Percentiles rank a stretch among this genome's conserved stretches.
Evolutionary conservation across 2,797 vertebrate species (phyloP).

Genomic region (Valencia hispanica): DNA sequence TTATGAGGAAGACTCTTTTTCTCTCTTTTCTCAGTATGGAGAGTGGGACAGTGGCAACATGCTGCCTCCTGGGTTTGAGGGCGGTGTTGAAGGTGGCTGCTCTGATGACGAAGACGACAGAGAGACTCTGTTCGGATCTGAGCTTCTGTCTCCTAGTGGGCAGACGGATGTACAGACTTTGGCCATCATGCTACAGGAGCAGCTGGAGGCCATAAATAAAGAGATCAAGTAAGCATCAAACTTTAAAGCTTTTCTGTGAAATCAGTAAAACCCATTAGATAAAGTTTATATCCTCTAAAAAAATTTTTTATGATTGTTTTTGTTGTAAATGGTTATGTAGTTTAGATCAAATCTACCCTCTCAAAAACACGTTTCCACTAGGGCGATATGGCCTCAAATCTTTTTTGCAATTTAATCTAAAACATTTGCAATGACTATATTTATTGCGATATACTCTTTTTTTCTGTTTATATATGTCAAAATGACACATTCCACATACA

Average conservation of each 20-base stretch:
- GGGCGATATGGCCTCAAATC: no score
- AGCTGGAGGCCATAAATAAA: conserved; percentile 93
- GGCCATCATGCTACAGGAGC: conserved; percentile 93
- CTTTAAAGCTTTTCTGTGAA: background rate
- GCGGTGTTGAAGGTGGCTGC: conserved; percentile 78
- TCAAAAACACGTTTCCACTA: no score
- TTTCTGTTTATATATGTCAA: no score
- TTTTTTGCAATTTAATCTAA: no score
- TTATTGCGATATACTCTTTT: no score
- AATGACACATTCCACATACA: no score
- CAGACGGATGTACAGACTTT: conserved; percentile 93
- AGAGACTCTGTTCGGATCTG: conserved; percentile 83
- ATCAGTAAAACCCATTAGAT: background rate
- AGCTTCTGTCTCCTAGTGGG: conserved; percentile 89
- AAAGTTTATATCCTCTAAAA: no score
- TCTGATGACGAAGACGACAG: conserved; percentile 87
- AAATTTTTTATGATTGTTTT: background rate
- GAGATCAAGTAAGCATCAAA: conserved; percentile 86
- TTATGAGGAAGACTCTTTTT: background rate
- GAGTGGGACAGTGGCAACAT: conserved; percentile 85
- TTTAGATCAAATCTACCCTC: background rate
- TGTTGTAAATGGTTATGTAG: background rate
- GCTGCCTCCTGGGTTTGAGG: conserved; percentile 76
- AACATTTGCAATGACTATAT: no score
- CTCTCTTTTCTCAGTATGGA: conserved; percentile 71